phyloP scores from a whole-genome alignment of 2,113 vertebrate species.

The Hydrolagus affinis region DNA sequence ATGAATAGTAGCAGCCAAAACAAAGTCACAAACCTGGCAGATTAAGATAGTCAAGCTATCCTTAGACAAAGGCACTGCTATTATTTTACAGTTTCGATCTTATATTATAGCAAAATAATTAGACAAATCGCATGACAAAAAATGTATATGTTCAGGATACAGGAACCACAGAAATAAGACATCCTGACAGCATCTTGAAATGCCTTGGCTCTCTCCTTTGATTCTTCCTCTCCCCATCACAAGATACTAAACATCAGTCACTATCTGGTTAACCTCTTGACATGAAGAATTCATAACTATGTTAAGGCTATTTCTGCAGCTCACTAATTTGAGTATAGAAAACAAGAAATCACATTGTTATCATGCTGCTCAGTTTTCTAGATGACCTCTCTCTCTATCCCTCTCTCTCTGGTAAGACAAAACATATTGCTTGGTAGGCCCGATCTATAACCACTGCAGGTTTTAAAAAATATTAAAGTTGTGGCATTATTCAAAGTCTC shows the following conservation, averaged over 20 bases:
- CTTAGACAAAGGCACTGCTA: neutral
- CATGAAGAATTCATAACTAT: constrained; percentile 14
- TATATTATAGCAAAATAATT: too few species aligned
- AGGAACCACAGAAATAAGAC: too few species aligned
- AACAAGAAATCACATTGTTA: neutral
- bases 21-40: too few species aligned
- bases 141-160: too few species aligned
- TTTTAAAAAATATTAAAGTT: neutral
- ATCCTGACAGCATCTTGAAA: too few species aligned
- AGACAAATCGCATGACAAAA: too few species aligned
- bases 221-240: neutral
- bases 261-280: neutral
- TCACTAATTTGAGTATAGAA: constrained; percentile 7
- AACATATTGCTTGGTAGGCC: neutral
- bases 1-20: too few species aligned
- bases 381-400: neutral
- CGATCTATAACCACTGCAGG: neutral
- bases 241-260: neutral
- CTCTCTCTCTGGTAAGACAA: neutral
- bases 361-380: neutral
- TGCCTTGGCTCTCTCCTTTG: neutral
- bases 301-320: neutral
- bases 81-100: neutral
- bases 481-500: neutral
- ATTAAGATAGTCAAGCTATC: neutral